Conservation (phyloP, 2,888 invertebrate species). For the Drosophila nigritarsus region DNA sequence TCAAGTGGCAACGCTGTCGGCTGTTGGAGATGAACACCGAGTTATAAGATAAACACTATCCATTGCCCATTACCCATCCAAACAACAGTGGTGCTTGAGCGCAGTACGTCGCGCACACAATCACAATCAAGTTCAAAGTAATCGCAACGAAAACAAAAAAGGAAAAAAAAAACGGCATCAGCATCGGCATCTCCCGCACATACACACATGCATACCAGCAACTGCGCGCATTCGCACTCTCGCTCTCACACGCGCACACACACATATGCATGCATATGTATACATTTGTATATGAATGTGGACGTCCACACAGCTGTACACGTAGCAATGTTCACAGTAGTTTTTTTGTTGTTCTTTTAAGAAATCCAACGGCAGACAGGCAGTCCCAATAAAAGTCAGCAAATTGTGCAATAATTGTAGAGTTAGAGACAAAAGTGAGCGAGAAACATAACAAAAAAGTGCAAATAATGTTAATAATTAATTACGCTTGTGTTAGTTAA, state of each 20-base stretch:
- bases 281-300: background rate
- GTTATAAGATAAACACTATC: conserved; percentile 24
- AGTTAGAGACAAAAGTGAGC: conserved; percentile 33
- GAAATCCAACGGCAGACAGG: conserved; percentile 38
- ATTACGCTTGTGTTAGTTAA: conserved; percentile 35
- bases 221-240: conserved; percentile 69
- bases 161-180: conserved; percentile 39
- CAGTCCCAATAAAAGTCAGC: conserved; percentile 32
- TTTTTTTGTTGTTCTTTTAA: conserved; percentile 48
- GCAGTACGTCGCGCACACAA: conserved; percentile 46
- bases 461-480: conserved; percentile 45
- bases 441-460: conserved; percentile 17
- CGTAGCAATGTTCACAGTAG: conserved; percentile 63
- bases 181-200: conserved; percentile 50
- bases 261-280: background rate
- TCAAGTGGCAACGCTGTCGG: conserved; percentile 53
- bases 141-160: conserved; percentile 50
- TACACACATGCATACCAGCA: conserved; percentile 44
- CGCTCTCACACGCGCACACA: conserved; percentile 43
- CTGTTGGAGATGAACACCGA: conserved; percentile 39
- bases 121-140: conserved; percentile 69
- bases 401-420: conserved; percentile 64
- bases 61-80: conserved; percentile 6
- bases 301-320: conserved; percentile 66
- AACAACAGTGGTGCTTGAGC: conserved; percentile 46